Base-by-base conservation (phyloP, 1,140 invertebrate genomes). In the Drosophila nigrodunni region DNA sequence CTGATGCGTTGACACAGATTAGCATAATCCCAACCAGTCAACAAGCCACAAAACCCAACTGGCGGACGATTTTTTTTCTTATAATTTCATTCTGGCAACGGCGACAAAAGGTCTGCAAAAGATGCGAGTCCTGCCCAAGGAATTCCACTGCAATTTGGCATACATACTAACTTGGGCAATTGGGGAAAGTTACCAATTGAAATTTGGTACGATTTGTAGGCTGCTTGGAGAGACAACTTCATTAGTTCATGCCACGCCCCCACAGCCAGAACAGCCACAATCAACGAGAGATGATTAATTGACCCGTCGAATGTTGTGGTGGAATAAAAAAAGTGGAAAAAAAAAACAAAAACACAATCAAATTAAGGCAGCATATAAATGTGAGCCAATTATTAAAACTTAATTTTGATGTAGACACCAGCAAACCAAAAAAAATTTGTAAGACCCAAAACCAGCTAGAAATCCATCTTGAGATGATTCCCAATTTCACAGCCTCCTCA, bases 1-100 rank as follows among this genome's bases (percentile, higher is more conserved):
- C 83, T 83, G 83, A 87, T 87, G 73, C 85, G 85, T 72, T 82
- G 74, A 87, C 85, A 80, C 83, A 83, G 83, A 87, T 87, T 87
- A 74, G 58, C 65, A 66, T 49, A 47, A 77, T 68, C 41, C 77
- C 74, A 66, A 68, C 50, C 25, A 43, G 67, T 64, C 57, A 41
- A 11, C 39, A 30, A 30, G 25, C 25, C 25, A 30, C 4, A 5
- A 30, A 30, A 30, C 4, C 25, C 25, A 43, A 58, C 64, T 74
- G 55, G 55, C 25, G 6, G 25, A 30, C 25, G 25, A 25, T 25
- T 25, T 25, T 25, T 25, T 2, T 25, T 25, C 54, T 76, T 86
- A 79, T 62, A 77, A 80, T 77, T 82, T 76, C 59, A 57, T 76
- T 30, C 25, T 50, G 43, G 50, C 41, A 30, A 44, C 55, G 85